Evolutionary conservation across 1,140 invertebrate genomes (phyloP).

Genomic region (Anadara kagoshimensis): DNA sequence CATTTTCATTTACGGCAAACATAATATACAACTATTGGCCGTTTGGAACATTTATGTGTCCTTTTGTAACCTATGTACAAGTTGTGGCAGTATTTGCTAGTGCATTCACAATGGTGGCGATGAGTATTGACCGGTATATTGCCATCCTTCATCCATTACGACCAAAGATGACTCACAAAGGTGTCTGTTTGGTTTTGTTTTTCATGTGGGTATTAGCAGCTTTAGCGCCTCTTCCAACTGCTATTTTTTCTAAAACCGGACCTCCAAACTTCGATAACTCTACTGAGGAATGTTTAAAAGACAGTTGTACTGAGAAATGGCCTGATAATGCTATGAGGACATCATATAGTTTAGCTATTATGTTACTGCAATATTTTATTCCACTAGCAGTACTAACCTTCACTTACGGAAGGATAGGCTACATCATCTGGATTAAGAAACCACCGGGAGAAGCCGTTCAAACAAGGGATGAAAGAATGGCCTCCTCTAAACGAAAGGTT

Average conservation of each 20-base stretch:
- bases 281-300: slow-evolving; percentile 32
- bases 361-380: slow-evolving; percentile 89
- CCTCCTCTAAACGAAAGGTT: slow-evolving; percentile 92
- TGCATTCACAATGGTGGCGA: slow-evolving; percentile 93
- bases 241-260: slow-evolving; percentile 46
- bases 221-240: slow-evolving; percentile 56
- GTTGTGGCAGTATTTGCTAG: slow-evolving; percentile 97
- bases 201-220: slow-evolving; percentile 82
- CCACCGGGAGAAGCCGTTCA: slow-evolving; percentile 91
- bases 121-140: slow-evolving; percentile 97
- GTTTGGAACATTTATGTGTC: slow-evolving; percentile 93
- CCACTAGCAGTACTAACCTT: slow-evolving; percentile 87
- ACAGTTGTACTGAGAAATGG: slow-evolving; percentile 52
- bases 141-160: slow-evolving; percentile 91
- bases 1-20: slow-evolving; percentile 79
- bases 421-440: slow-evolving; percentile 90
- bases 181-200: slow-evolving; percentile 81
- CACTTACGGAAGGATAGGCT: slow-evolving; percentile 89
- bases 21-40: slow-evolving; percentile 89
- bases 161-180: slow-evolving; percentile 84
- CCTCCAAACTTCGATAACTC: slow-evolving; percentile 10
- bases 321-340: slow-evolving; percentile 62
- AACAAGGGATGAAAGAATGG: slow-evolving; percentile 86
- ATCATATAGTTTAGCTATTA: slow-evolving; percentile 85
- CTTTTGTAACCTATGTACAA: slow-evolving; percentile 85